Conservation (phyloP, 2,888 invertebrate species). For the Limnephilus auricula region DNA sequence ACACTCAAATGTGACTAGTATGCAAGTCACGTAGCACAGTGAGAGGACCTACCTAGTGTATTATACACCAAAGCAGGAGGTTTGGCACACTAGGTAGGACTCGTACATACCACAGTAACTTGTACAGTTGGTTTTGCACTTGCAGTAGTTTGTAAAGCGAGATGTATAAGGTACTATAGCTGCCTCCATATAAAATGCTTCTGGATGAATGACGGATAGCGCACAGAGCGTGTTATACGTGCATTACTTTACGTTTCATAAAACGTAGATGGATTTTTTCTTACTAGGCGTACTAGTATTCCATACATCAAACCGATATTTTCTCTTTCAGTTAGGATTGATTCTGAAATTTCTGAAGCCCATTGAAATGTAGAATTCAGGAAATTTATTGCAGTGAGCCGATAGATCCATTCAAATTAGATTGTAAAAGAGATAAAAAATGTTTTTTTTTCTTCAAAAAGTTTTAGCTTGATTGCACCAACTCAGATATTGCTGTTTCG, state of each 20-base stretch:
- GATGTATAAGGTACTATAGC: neutral
- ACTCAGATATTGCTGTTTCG: no score
- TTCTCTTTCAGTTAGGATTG: neutral
- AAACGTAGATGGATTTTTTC: neutral
- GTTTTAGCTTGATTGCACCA: no score
- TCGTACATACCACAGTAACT: neutral
- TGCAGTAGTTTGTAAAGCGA: no score
- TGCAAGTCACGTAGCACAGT: neutral
- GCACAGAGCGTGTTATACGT: neutral
- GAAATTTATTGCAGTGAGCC: neutral
- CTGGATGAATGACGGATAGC: neutral
- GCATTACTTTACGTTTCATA: constrained; percentile 6
- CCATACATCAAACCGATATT: neutral
- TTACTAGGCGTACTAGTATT: neutral
- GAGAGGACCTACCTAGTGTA: neutral
- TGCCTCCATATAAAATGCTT: neutral
- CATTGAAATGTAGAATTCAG: neutral
- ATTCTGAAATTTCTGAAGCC: neutral
- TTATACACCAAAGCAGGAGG: neutral
- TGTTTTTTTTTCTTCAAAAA: neutral
- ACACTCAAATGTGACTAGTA: neutral
- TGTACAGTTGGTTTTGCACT: neutral
- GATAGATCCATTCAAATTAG: neutral
- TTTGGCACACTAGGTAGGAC: neutral
- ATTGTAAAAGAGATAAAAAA: neutral